Percentiles rank a stretch among this genome's conserved stretches.
These are phyloP conservation scores for Sesia apiformis DNA, from an alignment of 2,888 invertebrate species.

Conservation along the genomic window DNA sequence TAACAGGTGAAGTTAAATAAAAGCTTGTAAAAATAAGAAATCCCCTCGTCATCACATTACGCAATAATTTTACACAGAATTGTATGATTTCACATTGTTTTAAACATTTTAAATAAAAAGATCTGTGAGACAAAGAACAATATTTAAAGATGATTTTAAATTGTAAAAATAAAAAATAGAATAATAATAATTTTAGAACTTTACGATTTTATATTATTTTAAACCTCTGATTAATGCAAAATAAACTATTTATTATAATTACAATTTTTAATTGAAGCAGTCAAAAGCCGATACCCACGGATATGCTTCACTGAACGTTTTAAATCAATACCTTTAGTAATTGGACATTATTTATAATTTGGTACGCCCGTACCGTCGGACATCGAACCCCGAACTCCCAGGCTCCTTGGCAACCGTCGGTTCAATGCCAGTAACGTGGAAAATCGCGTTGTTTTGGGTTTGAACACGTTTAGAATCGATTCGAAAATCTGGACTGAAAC, in stretches of 20 bases:
- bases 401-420: not conserved
- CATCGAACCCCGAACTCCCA: constrained; percentile 7
- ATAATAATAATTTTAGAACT: no score
- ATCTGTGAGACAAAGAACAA: no score
- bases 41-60: no score
- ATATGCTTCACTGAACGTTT: constrained; percentile 26
- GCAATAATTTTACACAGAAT: no score
- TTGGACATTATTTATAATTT: constrained; percentile 16
- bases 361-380: constrained; percentile 7
- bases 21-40: no score
- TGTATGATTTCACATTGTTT: no score
- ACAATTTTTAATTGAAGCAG: not conserved
- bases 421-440: not conserved
- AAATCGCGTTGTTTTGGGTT: not conserved
- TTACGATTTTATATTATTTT: not conserved
- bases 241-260: not conserved
- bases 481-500: not conserved
- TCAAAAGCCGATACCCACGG: constrained; percentile 8
- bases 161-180: no score
- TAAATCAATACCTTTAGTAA: constrained; percentile 22
- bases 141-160: no score
- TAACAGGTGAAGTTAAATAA: no score
- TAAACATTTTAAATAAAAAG: no score
- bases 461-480: not conserved
- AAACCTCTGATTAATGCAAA: not conserved